Evolutionary conservation across 1,140 invertebrate species (phyloP).

Genomic region (Halesus radiatus): DNA sequence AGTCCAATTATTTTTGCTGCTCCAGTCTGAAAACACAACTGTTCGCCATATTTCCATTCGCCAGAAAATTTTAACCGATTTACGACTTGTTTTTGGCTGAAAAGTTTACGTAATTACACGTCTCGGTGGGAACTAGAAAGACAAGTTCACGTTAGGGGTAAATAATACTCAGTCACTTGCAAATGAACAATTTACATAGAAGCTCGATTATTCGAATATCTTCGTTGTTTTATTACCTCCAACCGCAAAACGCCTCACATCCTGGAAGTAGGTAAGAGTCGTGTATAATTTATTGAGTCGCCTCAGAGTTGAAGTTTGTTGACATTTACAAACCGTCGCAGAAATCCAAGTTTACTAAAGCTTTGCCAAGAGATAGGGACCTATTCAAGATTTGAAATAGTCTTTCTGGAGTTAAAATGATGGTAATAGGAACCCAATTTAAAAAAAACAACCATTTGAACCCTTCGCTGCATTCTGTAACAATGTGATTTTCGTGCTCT

Average conservation of each 20-base stretch:
- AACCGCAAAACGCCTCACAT: not conserved
- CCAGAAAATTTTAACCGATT: conserved; percentile 33
- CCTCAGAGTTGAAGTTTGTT: conserved; percentile 1
- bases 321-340: conserved; percentile 33
- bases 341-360: conserved; percentile 22
- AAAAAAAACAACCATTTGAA: too few species aligned
- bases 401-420: too few species aligned
- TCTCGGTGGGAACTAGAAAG: not conserved
- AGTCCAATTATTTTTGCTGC: not conserved
- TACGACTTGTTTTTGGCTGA: conserved; percentile 50
- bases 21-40: conserved; percentile 37
- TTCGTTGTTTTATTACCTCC: not conserved
- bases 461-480: too few species aligned
- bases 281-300: conserved; percentile 22
- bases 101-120: conserved; percentile 40
- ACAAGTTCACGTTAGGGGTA: not conserved
- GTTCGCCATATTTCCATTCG: not conserved
- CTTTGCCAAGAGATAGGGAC: not conserved
- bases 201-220: conserved; percentile 9
- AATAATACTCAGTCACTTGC: not conserved
- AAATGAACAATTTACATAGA: conserved; percentile 15
- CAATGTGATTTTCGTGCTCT: too few species aligned
- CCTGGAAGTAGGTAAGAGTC: conserved; percentile 6
- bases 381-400: too few species aligned
- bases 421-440: too few species aligned